Conservation (phyloP, 2,113 vertebrate genomes). For the Hypanus sabinus region DNA sequence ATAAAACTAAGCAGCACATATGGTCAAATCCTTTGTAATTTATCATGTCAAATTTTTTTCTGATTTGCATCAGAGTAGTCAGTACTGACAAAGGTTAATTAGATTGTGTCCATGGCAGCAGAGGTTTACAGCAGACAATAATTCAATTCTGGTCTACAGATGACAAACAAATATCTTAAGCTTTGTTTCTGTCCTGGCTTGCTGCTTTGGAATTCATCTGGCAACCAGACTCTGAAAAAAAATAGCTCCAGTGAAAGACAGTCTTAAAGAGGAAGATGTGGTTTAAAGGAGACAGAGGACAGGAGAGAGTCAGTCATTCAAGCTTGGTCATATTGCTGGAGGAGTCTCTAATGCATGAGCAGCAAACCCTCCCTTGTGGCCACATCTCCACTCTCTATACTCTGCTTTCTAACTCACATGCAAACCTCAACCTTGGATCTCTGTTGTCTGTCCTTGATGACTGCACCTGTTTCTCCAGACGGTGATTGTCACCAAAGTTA, state of each 20-base stretch:
- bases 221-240: background rate
- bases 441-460: too few relatives aligned
- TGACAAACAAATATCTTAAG: background rate
- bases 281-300: too few relatives aligned
- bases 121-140: background rate
- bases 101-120: background rate
- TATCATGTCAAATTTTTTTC: background rate
- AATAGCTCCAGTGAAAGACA: background rate
- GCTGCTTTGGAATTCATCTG: background rate
- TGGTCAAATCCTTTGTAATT: conserved; percentile 7
- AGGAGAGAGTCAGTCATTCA: too few relatives aligned
- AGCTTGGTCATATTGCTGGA: too few relatives aligned
- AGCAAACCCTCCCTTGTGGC: too few relatives aligned
- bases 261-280: background rate
- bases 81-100: conserved; percentile 6
- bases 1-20: background rate
- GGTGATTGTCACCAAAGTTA: too few relatives aligned
- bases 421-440: too few relatives aligned
- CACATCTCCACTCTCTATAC: too few relatives aligned
- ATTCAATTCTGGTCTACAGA: background rate
- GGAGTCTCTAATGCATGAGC: too few relatives aligned
- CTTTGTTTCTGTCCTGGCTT: background rate
- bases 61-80: background rate
- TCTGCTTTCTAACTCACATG: too few relatives aligned
- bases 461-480: too few relatives aligned